A percentile compares a stretch with the other conserved stretches of the same genome.
Conservation (phyloP, 2,797 vertebrate genomes). For the Rachycentron canadum region DNA sequence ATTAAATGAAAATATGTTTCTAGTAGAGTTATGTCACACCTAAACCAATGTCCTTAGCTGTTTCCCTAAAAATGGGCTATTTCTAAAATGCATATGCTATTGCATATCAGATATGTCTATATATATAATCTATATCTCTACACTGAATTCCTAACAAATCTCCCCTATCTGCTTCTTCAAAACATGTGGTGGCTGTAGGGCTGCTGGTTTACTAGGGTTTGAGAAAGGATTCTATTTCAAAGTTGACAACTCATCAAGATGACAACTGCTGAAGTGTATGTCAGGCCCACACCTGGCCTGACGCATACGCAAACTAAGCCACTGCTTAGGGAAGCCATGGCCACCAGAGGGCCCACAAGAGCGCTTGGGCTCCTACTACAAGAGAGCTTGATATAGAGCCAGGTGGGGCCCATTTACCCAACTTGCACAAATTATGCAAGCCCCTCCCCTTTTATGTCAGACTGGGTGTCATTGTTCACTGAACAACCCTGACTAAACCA, state of each 20-base stretch:
- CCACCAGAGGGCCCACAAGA: neutral
- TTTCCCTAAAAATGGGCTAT: constrained; percentile 21
- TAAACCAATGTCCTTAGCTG: constrained; percentile 14
- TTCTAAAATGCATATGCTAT: constrained; percentile 9
- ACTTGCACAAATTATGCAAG: neutral
- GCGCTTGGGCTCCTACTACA: neutral
- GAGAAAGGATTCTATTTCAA: neutral
- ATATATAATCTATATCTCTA: too few species aligned
- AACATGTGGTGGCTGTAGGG: neutral
- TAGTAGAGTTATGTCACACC: constrained; percentile 29
- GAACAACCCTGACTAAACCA: too few species aligned
- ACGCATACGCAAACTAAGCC: neutral
- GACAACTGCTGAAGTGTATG: neutral
- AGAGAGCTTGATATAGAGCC: neutral
- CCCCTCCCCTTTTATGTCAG: too few species aligned
- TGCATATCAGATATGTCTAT: constrained; percentile 6
- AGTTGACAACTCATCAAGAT: constrained; percentile 4
- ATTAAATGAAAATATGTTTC: constrained; percentile 43
- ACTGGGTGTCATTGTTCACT: too few species aligned
- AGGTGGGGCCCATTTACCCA: too few species aligned
- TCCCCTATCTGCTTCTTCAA: neutral
- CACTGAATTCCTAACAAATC: too few species aligned
- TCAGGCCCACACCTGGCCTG: neutral
- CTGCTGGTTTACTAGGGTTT: neutral
- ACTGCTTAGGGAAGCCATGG: neutral